Evolutionary conservation across 2,797 vertebrate genomes (phyloP).

Genomic region (Tokudaia tokunoshimensis): DNA sequence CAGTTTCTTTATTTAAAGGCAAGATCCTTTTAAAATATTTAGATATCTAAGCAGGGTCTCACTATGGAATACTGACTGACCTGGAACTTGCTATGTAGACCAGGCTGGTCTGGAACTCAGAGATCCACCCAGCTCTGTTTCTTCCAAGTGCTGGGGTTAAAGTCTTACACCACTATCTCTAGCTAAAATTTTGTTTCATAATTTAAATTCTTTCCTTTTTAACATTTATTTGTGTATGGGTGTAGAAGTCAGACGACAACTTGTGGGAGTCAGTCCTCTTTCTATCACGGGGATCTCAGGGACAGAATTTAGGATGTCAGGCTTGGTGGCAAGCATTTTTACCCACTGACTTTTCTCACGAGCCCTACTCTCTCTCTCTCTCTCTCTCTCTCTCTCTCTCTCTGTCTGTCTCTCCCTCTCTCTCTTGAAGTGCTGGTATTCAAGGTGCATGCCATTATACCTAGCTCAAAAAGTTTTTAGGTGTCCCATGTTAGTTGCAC

Average conservation of each 20-base stretch:
- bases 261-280: not conserved
- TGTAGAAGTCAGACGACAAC: not conserved
- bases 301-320: not conserved
- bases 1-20: not conserved
- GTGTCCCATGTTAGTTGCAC: not conserved
- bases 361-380: fast-evolving
- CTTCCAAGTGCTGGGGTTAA: not conserved
- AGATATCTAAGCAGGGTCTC: not conserved
- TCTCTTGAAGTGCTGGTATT: not conserved
- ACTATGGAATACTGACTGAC: not conserved
- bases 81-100: not conserved
- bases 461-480: not conserved
- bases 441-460: not conserved
- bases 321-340: not conserved
- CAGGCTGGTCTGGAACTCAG: not conserved
- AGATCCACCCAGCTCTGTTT: not conserved
- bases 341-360: not conserved
- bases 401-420: no score
- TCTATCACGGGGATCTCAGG: not conserved
- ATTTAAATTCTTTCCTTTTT: not conserved
- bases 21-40: not conserved
- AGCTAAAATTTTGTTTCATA: not conserved
- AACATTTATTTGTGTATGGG: not conserved
- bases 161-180: not conserved
- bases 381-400: no score